Base-by-base conservation (phyloP, 2,888 invertebrate species). In the Sminthurides aquaticus region DNA sequence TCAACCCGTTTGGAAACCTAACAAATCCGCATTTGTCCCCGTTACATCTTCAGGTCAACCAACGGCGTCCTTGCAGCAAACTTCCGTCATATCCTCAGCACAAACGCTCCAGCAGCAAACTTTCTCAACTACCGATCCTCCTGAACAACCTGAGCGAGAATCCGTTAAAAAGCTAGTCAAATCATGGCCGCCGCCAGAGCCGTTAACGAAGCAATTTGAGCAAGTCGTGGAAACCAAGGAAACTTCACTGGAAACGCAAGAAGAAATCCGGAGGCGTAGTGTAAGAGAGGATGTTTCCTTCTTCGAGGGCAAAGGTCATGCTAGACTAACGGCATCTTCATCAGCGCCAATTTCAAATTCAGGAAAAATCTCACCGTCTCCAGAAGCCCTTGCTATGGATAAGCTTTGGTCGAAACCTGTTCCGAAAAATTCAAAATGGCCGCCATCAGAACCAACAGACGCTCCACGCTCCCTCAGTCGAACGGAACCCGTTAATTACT, bases 381-480 rank as follows among this genome's bases (percentile, higher is more conserved):
- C 70, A 0, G 85, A 87, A 76, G 86, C 81, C 1, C 75, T 87
- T 55, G 81, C 83, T 64, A 87, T 87, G 86, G 86, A 87, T 71
- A 86, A 85, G 76, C 79, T 85, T 0, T 87, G 87, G 87, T 82
- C 85, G 2, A 81, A 61, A 18, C 70, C 70, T 5, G 60, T 70
- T 28, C 83, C 84, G 0, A 81, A 80, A 72, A 84, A 84, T 0
- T 81, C 82, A 22, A 84, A 84, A 67, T 81, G 82, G 0, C 82
- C 82, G 75, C 82, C 82, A 1, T 52, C 24, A 34, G 5, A 3
- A 28, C 27, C 22, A 8, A 22, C 34, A 3, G 28, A 34, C 3
- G 25, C 58, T 3, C 18, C 15, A 20, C 2, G n/a, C 15, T 28
- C 27, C 26, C 54, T 54, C 8, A 34, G 43, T 34, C 43, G 43